Conservation (phyloP, 2,797 vertebrate genomes). For the Cheirogaleus major region DNA sequence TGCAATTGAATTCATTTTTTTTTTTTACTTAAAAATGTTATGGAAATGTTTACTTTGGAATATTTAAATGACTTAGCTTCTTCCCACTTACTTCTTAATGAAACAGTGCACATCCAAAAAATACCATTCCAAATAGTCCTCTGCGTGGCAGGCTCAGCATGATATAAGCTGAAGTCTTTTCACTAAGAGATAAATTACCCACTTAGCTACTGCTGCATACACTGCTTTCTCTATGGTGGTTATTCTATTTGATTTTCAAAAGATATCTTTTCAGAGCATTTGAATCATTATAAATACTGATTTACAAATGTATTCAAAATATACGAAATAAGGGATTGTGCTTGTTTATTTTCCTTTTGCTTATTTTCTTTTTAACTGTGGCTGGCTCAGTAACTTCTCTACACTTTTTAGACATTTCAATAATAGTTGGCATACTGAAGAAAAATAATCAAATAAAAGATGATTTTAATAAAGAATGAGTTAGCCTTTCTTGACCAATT, state of each 20-base stretch:
- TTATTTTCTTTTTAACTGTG: neutral
- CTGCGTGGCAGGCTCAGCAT: slow-evolving; percentile 51
- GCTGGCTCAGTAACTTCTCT: neutral
- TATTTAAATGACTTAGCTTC: slow-evolving; percentile 62
- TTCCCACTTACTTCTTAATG: slow-evolving; percentile 59
- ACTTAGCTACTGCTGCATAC: neutral
- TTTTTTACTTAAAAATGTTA: slow-evolving; percentile 51
- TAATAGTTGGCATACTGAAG: neutral
- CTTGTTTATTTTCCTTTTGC: neutral
- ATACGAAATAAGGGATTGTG: neutral
- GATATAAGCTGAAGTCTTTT: slow-evolving; percentile 58
- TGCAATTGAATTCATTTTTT: slow-evolving; percentile 40
- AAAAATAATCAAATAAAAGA: neutral
- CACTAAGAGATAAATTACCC: slow-evolving; percentile 56
- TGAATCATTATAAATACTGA: slow-evolving; percentile 39
- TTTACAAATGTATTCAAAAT: slow-evolving; percentile 39
- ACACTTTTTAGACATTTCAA: neutral
- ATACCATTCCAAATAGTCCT: slow-evolving; percentile 26
- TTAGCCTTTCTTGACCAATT: neutral
- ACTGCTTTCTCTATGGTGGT: slow-evolving; percentile 4
- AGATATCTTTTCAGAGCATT: slow-evolving; percentile 53
- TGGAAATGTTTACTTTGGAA: slow-evolving; percentile 67
- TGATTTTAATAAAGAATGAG: neutral
- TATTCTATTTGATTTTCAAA: slow-evolving; percentile 65
- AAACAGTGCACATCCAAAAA: slow-evolving; percentile 55